Conservation (phyloP, 2,113 vertebrate genomes). For the Mystacornis crossleyi region DNA sequence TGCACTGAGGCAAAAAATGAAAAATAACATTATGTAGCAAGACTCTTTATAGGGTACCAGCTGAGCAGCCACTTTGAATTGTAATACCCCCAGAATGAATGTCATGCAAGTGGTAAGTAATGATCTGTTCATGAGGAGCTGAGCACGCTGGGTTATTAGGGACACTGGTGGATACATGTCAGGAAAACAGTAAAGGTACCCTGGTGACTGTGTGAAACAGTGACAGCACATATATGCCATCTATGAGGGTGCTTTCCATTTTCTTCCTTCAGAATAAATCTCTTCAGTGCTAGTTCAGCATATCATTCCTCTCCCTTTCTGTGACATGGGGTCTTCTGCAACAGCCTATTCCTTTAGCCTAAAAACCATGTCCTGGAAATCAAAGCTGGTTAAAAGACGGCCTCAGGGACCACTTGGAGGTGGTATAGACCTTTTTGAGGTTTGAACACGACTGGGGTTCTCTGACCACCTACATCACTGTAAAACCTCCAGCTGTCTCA, state of each 20-base stretch:
- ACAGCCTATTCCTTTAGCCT: background rate
- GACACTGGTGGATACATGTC: background rate
- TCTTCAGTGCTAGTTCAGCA: background rate
- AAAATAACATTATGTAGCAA: conserved; percentile 32
- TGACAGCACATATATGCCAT: background rate
- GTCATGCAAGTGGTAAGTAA: background rate
- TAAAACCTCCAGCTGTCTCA: background rate
- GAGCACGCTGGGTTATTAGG: background rate
- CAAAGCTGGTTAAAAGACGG: background rate
- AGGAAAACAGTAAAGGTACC: background rate
- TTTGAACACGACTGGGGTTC: background rate
- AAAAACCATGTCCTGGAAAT: background rate
- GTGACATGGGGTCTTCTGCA: background rate
- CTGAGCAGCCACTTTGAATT: background rate
- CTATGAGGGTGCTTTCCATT: background rate
- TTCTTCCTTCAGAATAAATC: background rate
- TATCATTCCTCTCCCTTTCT: background rate
- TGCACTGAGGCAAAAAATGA: conserved; percentile 25
- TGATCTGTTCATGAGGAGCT: background rate
- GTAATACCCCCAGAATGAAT: background rate
- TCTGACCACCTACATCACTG: background rate
- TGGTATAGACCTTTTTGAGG: background rate
- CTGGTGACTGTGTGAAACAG: background rate
- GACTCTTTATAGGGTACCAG: background rate
- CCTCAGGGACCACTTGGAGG: background rate